phyloP scores from a whole-genome alignment of 1,140 invertebrate genomes.

The Drosophila kohkoa region DNA sequence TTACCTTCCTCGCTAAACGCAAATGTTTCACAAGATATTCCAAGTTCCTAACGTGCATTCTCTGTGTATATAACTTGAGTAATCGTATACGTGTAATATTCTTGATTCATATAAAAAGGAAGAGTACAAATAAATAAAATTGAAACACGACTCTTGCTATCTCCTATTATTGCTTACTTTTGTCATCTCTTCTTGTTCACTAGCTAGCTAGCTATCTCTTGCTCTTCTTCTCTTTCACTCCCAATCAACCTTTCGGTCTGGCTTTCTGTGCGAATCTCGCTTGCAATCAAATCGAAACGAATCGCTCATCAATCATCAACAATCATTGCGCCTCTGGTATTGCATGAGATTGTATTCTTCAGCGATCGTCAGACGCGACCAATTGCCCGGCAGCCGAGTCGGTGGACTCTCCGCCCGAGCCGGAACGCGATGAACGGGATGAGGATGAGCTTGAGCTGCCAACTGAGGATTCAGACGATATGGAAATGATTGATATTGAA shows the following conservation, averaged over 20 bases:
- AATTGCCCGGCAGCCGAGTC: slow-evolving; percentile 44
- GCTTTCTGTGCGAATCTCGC: too few species aligned
- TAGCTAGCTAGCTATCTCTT: slow-evolving; percentile 6
- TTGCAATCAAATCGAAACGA: too few species aligned
- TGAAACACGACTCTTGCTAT: slow-evolving; percentile 4
- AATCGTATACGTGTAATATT: too few species aligned
- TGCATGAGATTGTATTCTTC: neutral
- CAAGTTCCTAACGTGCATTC: too few species aligned
- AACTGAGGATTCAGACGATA: slow-evolving; percentile 82
- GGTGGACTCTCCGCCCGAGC: slow-evolving; percentile 38
- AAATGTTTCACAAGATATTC: too few species aligned
- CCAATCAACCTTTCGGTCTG: neutral
- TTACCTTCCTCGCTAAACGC: too few species aligned
- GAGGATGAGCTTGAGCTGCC: slow-evolving; percentile 70
- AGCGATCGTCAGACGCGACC: slow-evolving; percentile 28
- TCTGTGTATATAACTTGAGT: too few species aligned
- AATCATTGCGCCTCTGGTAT: slow-evolving; percentile 7
- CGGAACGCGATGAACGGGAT: slow-evolving; percentile 55
- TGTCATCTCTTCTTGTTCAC: slow-evolving; percentile 13
- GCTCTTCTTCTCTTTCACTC: neutral
- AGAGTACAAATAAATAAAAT: neutral
- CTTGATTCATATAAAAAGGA: too few species aligned
- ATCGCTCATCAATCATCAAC: slow-evolving; percentile 23
- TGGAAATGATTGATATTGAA: slow-evolving; percentile 80
- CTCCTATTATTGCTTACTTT: too few species aligned